phyloP scores from a whole-genome alignment of 1,140 invertebrate genomes.

The Pararge aegeria region DNA sequence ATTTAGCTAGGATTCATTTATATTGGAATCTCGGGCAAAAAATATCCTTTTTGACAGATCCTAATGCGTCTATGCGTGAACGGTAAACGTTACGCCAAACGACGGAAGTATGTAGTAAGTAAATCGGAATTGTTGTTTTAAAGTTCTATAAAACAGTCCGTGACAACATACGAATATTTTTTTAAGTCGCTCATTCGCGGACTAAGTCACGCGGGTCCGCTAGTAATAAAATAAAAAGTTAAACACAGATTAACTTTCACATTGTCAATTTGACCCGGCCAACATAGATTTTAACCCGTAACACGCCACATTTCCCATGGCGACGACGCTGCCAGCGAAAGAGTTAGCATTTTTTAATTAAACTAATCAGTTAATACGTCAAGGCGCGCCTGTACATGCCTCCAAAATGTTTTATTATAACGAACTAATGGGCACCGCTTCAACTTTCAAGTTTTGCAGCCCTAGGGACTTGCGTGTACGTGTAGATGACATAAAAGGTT shows the following conservation, averaged over 20 bases:
- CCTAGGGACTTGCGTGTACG: constrained; percentile 20
- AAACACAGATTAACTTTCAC: constrained; percentile 12
- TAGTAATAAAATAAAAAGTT: too few relatives aligned
- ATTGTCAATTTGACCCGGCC: constrained; percentile 21
- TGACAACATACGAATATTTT: too few relatives aligned
- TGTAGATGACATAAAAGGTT: constrained; percentile 17
- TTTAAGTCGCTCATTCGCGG: too few relatives aligned
- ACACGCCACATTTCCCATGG: constrained; percentile 52
- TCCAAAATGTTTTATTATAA: constrained; percentile 31
- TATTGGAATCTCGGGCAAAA: too few relatives aligned
- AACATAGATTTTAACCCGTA: constrained; percentile 55
- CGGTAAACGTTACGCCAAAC: too few relatives aligned
- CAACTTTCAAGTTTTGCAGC: constrained; percentile 27
- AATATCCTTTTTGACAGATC: too few relatives aligned
- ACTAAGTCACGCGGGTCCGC: too few relatives aligned
- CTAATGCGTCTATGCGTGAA: too few relatives aligned
- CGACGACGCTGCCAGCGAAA: constrained; percentile 45
- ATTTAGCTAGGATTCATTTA: too few relatives aligned
- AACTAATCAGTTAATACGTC: constrained; percentile 72
- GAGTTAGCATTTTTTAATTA: constrained; percentile 75
- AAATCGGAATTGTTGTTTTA: too few relatives aligned
- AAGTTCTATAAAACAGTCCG: too few relatives aligned
- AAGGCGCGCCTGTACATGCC: constrained; percentile 48
- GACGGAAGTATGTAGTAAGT: too few relatives aligned
- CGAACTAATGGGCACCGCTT: constrained; percentile 31